Evolutionary conservation across 2,888 invertebrate species (phyloP), one percentile per base, ranked within the genome.

Genomic region (Apamea monoglypha): DNA sequence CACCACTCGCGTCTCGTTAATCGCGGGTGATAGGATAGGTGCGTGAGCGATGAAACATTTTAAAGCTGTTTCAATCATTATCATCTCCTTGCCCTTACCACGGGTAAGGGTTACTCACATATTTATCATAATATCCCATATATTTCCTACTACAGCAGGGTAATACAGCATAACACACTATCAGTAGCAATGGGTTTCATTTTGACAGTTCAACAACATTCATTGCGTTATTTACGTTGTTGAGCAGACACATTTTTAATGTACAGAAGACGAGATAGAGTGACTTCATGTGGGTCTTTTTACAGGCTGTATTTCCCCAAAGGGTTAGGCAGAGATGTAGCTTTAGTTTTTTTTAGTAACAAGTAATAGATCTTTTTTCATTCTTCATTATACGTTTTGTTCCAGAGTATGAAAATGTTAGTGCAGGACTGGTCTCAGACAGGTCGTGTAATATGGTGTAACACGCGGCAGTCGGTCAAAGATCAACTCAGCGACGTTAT

Each of bases 351-450:
- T 44, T 29, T 14, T 47, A 25, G 32, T 32, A 32, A 32, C 18
- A 32, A 32, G 8, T 18, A 29, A 61, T 29, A 61, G 61, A 7
- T 29, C 7, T 18, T 63, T 10, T 32, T 32, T 63, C 3, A 63
- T 63, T 32, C 63, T 21, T 32, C 14, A 36, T 16, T 1, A 12
- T 25, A 21, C n/a, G 14, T 61, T 61, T 84, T 80, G 67, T 92
- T 91, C 1, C 93, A 96, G 96, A 95, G 96, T 87, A 87, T 96
- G 61, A 96, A 95, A 88, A 94, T 95, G 94, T 78, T 96, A n/a
- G 95, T 94, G 3, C 69, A 87, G 18, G 96, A 96, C 75, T 96
- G 96, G 96, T 92, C 93, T 0, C 89, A 83, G 4, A 86, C 85
- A 32, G 96, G 96, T 0, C 89, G 90, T 32, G 93, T 96, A 6